Base-by-base conservation (phyloP, 2,113 vertebrate genomes). In the Neofelis nebulosa region DNA sequence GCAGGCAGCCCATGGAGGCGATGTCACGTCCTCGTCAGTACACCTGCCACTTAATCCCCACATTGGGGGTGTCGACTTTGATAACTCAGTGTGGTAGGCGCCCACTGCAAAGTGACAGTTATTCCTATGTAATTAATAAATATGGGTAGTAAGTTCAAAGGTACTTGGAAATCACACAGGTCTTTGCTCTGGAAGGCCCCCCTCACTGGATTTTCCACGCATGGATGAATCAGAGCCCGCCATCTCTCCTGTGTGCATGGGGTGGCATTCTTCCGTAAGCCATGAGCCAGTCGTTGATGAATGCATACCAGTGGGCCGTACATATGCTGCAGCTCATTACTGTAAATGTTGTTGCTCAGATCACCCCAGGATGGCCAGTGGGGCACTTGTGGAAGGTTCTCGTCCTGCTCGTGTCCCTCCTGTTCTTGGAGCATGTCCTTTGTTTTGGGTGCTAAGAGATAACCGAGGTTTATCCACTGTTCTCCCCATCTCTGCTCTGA, bases 181-280 rank as follows among this genome's bases (percentile, higher is more conserved):
- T 38, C 29, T 81, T 38, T 16, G 14, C 65, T 3, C 1, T 7
- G 4, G 19, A 27, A 18, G 19, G 13, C 33, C 11, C 23, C 3
- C 0, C 65, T 57, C 36, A 2, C 27, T 57, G 78, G 78, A 27
- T 12, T 41, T 33, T 19, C 48, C 3, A 0, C 0, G 23, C 48
- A 14, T 27, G 2, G 18, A 4, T 68, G 76, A 50, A 4, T 74
- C 7, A 15, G 3, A 38, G 25, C 7, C 13, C 7, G 3, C 0
- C 18, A 7, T 27, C 14, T 27, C 80, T 61, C 57, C 80, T 25
- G 14, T 16, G 14, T 57, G 52, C 29, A 36, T 18, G n/a, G 38
- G 80, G 33, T 11, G 50, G 48, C 25, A 8, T 50, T 31, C 61
- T 38, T 55, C 63, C 5, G 0, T 23, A 9, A 69, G n/a, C 19